phyloP scores from a whole-genome alignment of 35 echinoderm and acorn worm genomes.

The Nesometra sesokonis region DNA sequence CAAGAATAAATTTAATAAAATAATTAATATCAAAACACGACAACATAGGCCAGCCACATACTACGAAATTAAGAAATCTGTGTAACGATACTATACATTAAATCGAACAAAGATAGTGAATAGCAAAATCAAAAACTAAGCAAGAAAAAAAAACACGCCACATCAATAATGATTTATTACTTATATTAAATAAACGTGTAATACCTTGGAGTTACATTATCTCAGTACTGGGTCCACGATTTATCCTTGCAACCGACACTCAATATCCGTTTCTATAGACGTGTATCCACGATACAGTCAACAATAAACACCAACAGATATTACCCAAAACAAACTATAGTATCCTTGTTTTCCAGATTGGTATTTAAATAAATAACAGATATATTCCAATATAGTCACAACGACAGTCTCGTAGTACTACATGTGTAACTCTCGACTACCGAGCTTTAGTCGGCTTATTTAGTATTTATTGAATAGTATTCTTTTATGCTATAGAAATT shows the following conservation, averaged over 20 bases:
- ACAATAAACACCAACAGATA: neutral
- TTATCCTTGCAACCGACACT: neutral
- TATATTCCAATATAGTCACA: neutral
- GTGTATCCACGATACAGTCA: neutral
- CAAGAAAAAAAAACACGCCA: too few species aligned
- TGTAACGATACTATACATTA: too few species aligned
- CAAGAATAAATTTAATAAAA: too few species aligned
- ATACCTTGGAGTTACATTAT: neutral
- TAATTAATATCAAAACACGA: too few species aligned
- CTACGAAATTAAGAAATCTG: too few species aligned
- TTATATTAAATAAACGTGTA: too few species aligned
- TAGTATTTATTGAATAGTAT: neutral
- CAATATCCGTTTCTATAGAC: neutral
- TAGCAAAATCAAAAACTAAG: too few species aligned
- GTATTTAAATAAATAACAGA: neutral
- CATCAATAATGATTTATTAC: neutral
- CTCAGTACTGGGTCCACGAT: neutral
- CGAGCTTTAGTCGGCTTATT: neutral
- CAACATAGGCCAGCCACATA: too few species aligned
- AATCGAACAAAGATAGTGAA: too few species aligned
- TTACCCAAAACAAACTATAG: neutral
- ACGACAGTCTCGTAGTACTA: neutral
- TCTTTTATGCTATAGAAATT: neutral
- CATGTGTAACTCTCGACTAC: neutral
- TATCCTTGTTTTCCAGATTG: neutral